phyloP scores from a whole-genome alignment of 2,797 vertebrate genomes.

The Cyclopterus lumpus region DNA sequence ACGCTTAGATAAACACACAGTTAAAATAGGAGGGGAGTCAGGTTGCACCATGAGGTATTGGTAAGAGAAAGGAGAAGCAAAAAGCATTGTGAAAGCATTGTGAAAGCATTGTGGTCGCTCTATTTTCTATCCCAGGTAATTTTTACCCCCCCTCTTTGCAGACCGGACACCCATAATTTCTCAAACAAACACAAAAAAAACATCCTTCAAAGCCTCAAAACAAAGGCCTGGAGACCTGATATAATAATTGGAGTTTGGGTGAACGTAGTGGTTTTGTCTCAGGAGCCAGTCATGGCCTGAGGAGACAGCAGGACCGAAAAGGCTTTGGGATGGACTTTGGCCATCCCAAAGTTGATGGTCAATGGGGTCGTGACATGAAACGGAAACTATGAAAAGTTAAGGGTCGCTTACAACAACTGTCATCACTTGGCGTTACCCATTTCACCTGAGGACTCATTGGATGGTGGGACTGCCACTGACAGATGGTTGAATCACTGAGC shows the following conservation, averaged over 20 bases:
- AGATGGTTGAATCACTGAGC: slow-evolving; percentile 48
- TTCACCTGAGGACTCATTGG: slow-evolving; percentile 49
- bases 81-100: slow-evolving; percentile 81
- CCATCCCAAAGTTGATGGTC: slow-evolving; percentile 70
- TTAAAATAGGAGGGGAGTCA: slow-evolving; percentile 79
- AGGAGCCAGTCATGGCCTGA: slow-evolving; percentile 76
- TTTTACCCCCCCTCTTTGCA: slow-evolving; percentile 64
- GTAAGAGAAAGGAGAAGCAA: slow-evolving; percentile 79
- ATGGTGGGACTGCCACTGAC: slow-evolving; percentile 46
- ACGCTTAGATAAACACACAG: slow-evolving; percentile 84
- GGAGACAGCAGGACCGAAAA: slow-evolving; percentile 68
- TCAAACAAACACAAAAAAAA: slow-evolving; percentile 82
- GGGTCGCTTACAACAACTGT: slow-evolving; percentile 75
- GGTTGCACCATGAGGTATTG: slow-evolving; percentile 77
- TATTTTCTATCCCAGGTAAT: slow-evolving; percentile 74
- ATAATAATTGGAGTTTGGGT: slow-evolving; percentile 81
- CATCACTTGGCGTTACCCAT: slow-evolving; percentile 64
- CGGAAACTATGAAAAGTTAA: slow-evolving; percentile 62
- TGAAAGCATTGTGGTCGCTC: slow-evolving; percentile 79
- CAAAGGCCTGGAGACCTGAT: slow-evolving; percentile 79
- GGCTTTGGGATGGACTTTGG: slow-evolving; percentile 47
- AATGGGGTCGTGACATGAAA: slow-evolving; percentile 70
- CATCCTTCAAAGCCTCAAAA: slow-evolving; percentile 76
- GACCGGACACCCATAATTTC: slow-evolving; percentile 82
- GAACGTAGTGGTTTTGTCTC: slow-evolving; percentile 60